These are phyloP conservation scores for Lepidurus apus DNA, from an alignment of 1,140 invertebrate genomes.

Conservation along the genomic window DNA sequence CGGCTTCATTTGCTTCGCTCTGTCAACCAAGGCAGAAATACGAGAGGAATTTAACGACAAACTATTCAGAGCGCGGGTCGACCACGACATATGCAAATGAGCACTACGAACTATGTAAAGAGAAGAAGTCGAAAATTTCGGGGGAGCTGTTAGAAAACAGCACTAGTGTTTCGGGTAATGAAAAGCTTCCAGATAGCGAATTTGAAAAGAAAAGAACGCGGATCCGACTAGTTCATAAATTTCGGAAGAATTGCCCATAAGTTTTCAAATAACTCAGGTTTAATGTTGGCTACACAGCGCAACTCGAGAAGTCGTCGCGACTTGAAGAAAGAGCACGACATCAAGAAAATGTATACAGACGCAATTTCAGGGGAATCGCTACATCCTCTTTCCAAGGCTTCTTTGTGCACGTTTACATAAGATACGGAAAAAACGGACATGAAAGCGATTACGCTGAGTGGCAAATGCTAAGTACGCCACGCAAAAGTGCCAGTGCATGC, in stretches of 20 bases:
- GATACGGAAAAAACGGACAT: not conserved
- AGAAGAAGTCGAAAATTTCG: not conserved
- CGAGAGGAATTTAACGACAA: too few relatives aligned
- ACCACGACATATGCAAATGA: not conserved
- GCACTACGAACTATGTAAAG: not conserved
- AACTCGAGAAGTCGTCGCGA: not conserved
- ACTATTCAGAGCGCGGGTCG: too few relatives aligned
- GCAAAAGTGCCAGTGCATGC: not conserved
- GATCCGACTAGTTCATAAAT: not conserved
- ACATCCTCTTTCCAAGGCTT: not conserved
- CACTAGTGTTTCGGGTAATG: not conserved
- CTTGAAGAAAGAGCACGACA: too few relatives aligned
- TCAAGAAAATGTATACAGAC: not conserved
- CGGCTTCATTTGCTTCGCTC: too few relatives aligned
- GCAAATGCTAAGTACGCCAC: not conserved
- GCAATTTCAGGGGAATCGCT: not conserved
- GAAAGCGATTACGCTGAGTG: not conserved
- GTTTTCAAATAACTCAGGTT: slow-evolving; percentile 7
- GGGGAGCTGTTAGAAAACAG: not conserved
- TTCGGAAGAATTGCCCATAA: not conserved
- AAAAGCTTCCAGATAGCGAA: not conserved
- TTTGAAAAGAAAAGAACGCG: not conserved
- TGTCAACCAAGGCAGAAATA: too few relatives aligned
- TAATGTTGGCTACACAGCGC: not conserved
- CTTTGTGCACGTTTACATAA: not conserved